Evolutionary conservation across 2,888 invertebrate genomes (phyloP).

Genomic region (Morinoia aosen): DNA sequence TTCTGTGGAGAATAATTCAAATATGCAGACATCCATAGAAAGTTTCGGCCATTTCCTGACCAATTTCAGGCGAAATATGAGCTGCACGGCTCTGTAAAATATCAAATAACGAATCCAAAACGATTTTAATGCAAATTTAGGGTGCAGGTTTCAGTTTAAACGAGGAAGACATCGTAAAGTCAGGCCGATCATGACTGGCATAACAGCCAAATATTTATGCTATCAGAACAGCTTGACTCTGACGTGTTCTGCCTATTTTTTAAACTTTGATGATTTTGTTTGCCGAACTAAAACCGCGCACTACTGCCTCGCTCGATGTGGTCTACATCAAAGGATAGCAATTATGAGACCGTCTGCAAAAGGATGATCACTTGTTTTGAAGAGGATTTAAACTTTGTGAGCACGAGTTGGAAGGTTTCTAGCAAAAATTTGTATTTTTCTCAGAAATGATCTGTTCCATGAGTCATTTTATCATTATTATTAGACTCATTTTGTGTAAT

Average conservation of each 20-base stretch:
- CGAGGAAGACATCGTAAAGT: not conserved
- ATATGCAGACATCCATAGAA: not conserved
- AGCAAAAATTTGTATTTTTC: not conserved
- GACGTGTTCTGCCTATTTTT: not conserved
- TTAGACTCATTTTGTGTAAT: no score
- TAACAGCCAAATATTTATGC: not conserved
- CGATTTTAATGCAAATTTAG: not conserved
- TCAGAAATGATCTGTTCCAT: not conserved
- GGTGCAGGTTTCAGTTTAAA: not conserved
- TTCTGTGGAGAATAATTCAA: not conserved
- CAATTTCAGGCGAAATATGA: not conserved
- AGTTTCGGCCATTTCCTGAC: not conserved
- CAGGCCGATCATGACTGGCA: not conserved
- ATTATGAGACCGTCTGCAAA: not conserved
- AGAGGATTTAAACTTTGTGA: not conserved
- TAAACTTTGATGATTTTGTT: not conserved
- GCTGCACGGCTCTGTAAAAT: not conserved
- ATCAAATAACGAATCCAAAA: not conserved
- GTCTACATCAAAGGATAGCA: not conserved
- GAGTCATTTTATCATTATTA: no score
- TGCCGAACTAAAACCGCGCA: not conserved
- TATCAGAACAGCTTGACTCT: not conserved
- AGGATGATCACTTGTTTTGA: not conserved
- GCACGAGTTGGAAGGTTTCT: not conserved
- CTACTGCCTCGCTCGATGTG: not conserved